These are phyloP conservation scores for Mesocentrotus franciscanus DNA, from an alignment of 53 echinoderm and acorn worm species.

Conservation along the genomic window DNA sequence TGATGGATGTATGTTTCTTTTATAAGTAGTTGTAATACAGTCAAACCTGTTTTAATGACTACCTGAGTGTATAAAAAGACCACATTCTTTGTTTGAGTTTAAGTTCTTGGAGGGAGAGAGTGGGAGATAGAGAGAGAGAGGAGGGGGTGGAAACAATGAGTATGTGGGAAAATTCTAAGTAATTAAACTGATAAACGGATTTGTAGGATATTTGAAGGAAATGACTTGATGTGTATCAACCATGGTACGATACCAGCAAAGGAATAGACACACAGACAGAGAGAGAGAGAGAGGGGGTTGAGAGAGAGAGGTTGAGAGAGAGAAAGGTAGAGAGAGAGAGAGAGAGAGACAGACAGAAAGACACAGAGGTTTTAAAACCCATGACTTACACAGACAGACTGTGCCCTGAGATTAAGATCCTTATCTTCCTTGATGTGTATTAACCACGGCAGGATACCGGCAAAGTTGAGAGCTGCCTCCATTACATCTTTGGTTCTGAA, in stretches of 20 bases:
- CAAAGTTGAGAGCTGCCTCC: slow-evolving; percentile 84
- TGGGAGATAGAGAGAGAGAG: not conserved
- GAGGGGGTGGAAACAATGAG: not conserved
- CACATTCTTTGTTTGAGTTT: no score
- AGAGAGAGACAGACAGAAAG: not conserved
- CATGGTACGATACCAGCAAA: no score
- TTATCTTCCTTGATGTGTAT: slow-evolving; percentile 90
- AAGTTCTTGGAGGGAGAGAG: not conserved
- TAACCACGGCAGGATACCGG: slow-evolving; percentile 89
- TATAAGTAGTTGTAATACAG: no score
- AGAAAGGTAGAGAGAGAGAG: not conserved
- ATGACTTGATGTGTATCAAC: no score
- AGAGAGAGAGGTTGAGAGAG: not conserved
- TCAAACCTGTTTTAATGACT: no score
- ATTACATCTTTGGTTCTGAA: slow-evolving; percentile 82
- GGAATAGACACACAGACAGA: not conserved
- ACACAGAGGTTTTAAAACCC: not conserved
- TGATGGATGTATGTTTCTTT: no score
- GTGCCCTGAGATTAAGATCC: slow-evolving; percentile 83
- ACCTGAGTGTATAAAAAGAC: no score
- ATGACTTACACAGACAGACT: slow-evolving; percentile 87
- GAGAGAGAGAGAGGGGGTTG: not conserved
- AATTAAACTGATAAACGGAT: no score
- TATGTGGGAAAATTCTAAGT: no score
- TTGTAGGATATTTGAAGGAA: no score